phyloP scores from a whole-genome alignment of 2,888 invertebrate species.

The Amphiduros pacificus region DNA sequence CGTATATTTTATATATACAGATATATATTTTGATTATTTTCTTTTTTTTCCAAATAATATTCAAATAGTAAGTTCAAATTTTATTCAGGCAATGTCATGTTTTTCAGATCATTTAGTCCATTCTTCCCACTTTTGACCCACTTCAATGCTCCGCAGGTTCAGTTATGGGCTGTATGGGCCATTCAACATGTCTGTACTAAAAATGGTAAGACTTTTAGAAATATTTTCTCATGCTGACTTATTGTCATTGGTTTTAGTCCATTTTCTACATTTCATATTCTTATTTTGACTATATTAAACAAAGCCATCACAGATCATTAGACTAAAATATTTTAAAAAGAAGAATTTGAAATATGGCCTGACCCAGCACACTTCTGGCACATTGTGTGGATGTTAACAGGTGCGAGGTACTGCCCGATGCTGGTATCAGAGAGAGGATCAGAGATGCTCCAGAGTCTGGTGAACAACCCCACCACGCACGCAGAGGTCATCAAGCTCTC shows the following conservation, averaged over 20 bases:
- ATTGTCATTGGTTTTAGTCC: neutral
- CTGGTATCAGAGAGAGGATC: slow-evolving; percentile 68
- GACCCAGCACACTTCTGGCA: neutral
- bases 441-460: slow-evolving; percentile 58
- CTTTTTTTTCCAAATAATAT: neutral
- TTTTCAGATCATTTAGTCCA: slow-evolving; percentile 70
- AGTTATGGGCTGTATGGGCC: slow-evolving; percentile 79
- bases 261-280: neutral
- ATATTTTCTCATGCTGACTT: no score
- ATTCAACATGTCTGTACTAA: slow-evolving; percentile 77
- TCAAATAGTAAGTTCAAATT: neutral
- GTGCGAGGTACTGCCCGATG: slow-evolving; percentile 71
- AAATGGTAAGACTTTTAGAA: slow-evolving; percentile 47
- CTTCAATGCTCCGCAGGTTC: slow-evolving; percentile 68
- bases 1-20: neutral
- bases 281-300: no score
- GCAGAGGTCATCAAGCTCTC: neutral
- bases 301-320: no score
- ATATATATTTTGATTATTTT: neutral
- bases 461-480: neutral
- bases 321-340: no score
- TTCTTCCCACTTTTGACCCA: slow-evolving; percentile 69
- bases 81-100: neutral
- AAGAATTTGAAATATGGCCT: neutral
- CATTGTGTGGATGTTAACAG: slow-evolving; percentile 58